Percentiles rank a stretch among this genome's conserved stretches.
Conservation (phyloP, 2,113 vertebrate genomes). For the Pelusios castaneus region DNA sequence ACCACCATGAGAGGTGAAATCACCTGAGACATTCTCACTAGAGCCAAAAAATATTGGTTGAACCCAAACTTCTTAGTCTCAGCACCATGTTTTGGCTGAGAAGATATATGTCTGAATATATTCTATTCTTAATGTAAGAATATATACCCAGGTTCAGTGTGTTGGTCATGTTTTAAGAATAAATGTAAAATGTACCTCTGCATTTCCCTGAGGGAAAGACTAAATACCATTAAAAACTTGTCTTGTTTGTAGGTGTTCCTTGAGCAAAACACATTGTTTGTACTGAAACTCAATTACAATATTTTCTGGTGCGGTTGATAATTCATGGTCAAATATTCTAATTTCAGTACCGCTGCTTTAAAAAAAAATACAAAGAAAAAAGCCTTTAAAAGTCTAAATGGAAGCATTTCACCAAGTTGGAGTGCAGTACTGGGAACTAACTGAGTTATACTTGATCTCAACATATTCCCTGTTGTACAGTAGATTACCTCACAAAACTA, state of each 20-base stretch:
- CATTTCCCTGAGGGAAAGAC: neutral
- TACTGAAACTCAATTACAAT: neutral
- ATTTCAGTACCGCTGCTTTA: neutral
- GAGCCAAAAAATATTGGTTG: neutral
- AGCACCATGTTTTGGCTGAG: neutral
- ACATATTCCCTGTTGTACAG: neutral
- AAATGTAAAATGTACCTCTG: neutral
- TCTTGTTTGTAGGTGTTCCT: neutral
- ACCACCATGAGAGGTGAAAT: neutral
- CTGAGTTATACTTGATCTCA: slow-evolving; percentile 33
- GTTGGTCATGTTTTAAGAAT: neutral
- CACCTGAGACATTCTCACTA: neutral
- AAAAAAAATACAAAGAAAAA: slow-evolving; percentile 17
- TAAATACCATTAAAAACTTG: neutral
- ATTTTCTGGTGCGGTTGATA: neutral
- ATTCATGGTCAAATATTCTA: neutral
- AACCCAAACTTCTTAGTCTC: neutral
- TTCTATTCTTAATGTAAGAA: neutral
- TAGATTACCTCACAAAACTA: slow-evolving; percentile 30
- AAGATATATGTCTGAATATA: slow-evolving; percentile 30
- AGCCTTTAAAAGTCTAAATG: slow-evolving; percentile 4
- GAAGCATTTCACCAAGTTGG: neutral
- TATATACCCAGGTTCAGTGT: neutral
- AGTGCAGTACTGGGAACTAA: accelerated
- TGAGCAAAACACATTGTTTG: neutral